Evolutionary conservation across 1,140 invertebrate species (phyloP).

Genomic region (Drosophila yakuba): DNA sequence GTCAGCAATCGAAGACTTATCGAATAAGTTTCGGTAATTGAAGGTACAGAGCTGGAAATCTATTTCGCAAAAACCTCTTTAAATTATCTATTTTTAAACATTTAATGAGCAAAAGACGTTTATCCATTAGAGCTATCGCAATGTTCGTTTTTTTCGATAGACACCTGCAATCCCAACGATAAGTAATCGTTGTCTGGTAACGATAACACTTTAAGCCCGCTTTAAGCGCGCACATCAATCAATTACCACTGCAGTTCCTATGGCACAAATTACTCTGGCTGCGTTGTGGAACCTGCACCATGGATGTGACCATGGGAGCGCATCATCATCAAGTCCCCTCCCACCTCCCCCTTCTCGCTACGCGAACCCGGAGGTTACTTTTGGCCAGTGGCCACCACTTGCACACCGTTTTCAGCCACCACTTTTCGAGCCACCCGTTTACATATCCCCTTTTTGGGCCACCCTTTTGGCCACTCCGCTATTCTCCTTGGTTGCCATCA

Average conservation of each 20-base stretch:
- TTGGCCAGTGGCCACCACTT: constrained; percentile 16
- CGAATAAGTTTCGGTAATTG: constrained; percentile 39
- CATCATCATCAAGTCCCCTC: constrained; percentile 6
- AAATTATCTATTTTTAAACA: too few species aligned
- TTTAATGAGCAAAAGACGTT: too few species aligned
- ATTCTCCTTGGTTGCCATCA: constrained; percentile 27
- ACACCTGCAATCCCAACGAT: constrained; percentile 8
- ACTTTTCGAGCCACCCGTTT: constrained; percentile 6
- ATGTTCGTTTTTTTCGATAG: neutral
- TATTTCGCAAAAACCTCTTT: constrained; percentile 6
- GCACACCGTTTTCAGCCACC: constrained; percentile 8
- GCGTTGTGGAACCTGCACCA: constrained; percentile 21
- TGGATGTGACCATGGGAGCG: constrained; percentile 16
- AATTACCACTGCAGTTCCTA: constrained; percentile 31
- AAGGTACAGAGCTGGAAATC: constrained; percentile 17
- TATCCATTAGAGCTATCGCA: neutral
- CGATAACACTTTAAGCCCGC: constrained; percentile 22
- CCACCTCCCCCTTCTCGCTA: neutral
- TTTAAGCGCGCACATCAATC: constrained; percentile 14
- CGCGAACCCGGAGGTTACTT: neutral
- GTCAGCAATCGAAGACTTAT: constrained; percentile 45
- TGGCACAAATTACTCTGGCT: constrained; percentile 31
- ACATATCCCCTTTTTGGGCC: neutral
- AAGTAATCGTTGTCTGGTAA: constrained; percentile 27
- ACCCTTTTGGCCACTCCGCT: neutral